A percentile compares a stretch with the other conserved stretches of the same genome.
Evolutionary conservation across 1,140 invertebrate species (phyloP).

Genomic region (Scaptomyza pallida): DNA sequence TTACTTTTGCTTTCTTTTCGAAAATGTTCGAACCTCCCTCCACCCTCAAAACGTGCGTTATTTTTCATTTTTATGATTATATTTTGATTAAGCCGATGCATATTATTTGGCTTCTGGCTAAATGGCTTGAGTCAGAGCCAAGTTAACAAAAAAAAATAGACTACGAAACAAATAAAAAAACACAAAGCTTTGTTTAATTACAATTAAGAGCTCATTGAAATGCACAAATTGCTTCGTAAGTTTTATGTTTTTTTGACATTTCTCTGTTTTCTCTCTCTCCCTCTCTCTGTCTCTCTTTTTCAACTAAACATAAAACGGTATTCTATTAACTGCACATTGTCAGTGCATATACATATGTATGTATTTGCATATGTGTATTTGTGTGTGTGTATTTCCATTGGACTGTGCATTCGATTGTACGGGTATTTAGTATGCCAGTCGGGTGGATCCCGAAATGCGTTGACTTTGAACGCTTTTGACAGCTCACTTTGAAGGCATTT

Average conservation of each 20-base stretch:
- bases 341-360: neutral
- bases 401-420: neutral
- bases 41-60: conserved; percentile 27
- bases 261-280: conserved; percentile 5
- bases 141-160: conserved; percentile 16
- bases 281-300: neutral
- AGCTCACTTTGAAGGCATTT: conserved; percentile 11
- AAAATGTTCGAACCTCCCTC: conserved; percentile 21
- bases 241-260: conserved; percentile 17
- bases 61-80: conserved; percentile 15
- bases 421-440: conserved; percentile 43
- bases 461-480: conserved; percentile 53
- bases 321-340: conserved; percentile 72
- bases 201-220: conserved; percentile 68
- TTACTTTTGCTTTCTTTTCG: conserved; percentile 69
- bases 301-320: conserved; percentile 52
- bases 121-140: conserved; percentile 35
- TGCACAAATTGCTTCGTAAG: conserved; percentile 54
- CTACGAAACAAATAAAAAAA: conserved; percentile 11
- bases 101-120: conserved; percentile 28
- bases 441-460: conserved; percentile 43
- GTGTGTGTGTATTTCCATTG: neutral
- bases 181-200: conserved; percentile 42
- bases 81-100: conserved; percentile 25
- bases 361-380: neutral